Conservation (phyloP, 1,140 invertebrate species). For the Delia radicum region DNA sequence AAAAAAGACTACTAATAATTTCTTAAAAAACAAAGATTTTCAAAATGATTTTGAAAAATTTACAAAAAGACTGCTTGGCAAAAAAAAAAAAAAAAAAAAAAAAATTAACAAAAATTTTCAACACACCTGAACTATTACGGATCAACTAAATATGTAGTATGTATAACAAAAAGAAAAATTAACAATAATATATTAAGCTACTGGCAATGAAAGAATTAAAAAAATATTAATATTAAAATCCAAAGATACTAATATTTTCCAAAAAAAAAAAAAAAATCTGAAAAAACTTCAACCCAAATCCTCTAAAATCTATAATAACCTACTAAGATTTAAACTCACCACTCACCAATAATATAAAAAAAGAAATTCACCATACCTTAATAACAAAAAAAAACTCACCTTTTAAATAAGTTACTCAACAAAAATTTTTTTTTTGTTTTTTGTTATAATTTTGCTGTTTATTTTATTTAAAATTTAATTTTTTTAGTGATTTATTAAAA, state of each 20-base stretch:
- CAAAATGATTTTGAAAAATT: conserved; percentile 6
- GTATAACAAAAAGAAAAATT: conserved; percentile 10
- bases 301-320: neutral
- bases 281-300: neutral
- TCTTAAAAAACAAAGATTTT: neutral
- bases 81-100: conserved; percentile 10
- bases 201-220: neutral
- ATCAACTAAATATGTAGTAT: conserved; percentile 18
- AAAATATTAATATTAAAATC: neutral
- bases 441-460: neutral
- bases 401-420: neutral
- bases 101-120: conserved; percentile 5
- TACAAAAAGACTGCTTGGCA: conserved; percentile 9
- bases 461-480: neutral
- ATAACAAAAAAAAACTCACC: neutral
- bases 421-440: neutral
- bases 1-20: neutral
- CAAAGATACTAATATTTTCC: neutral
- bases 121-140: conserved; percentile 13
- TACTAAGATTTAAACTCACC: neutral
- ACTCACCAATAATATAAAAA: neutral
- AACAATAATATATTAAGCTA: conserved; percentile 9
- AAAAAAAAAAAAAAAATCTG: neutral
- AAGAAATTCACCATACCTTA: neutral
- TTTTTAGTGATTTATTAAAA: neutral